Base-by-base conservation (phyloP, 2,888 invertebrate species). In the Rotaria macrura region DNA sequence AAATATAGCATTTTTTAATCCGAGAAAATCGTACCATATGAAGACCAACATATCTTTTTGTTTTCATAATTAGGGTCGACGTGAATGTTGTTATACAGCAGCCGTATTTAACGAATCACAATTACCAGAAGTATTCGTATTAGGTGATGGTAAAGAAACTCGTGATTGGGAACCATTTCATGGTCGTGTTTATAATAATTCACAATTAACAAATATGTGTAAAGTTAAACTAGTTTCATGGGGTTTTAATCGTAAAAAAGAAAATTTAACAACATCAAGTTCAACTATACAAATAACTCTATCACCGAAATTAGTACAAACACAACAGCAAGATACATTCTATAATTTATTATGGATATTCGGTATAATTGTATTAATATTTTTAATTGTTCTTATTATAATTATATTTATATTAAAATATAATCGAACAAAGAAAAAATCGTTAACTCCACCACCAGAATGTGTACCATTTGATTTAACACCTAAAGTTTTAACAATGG, bases 261-360 rank as follows among this genome's bases (percentile, higher is more conserved):
- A 79, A 14, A 79, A 79, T 79, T 79, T 79, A n/a, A 79, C n/a
- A 79, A n/a, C 79, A 79, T 79, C 79, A 43, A 79, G 79, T 79
- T 1, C 40, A 79, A 6, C 43, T n/a, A 25, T 43, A 25, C 43
- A 14, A 14, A 25, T 79, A 14, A 25, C 25, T n/a, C 2, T 43
- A n/a, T 2, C 2, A 20, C 3, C 34, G 1, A 79, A 79, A 43
- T n/a, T 43, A 20, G 7, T n/a, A 25, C 79, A 40, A 79, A 12
- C 29, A 65, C 25, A 40, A 10, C 43, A 79, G 25, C 12, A n/a
- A 43, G 79, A 79, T 12, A 79, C 79, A 25, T 43, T 79, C 10
- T 25, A 79, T n/a, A 79, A n/a, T 79, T 43, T 79, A 43, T 43
- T 79, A n/a, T 43, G 79, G 25, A 79, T 79, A n/a, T 79, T 79